These are phyloP conservation scores for Zaprionus camerounensis DNA, from an alignment of 1,140 invertebrate species.

Conservation along the genomic window DNA sequence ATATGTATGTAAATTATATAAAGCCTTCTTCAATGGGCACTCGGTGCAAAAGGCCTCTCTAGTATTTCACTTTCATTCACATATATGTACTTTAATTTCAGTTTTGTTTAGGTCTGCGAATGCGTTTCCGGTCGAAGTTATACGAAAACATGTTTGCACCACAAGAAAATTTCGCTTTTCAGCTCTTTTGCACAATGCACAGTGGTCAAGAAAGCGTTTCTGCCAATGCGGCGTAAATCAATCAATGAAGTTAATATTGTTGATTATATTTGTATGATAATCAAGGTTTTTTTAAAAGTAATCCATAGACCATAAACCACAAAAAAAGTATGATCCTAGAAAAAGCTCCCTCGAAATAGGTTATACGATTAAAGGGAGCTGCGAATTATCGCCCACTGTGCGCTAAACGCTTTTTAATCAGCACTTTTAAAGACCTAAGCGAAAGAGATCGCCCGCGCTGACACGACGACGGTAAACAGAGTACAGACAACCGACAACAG, in stretches of 20 bases:
- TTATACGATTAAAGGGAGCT: neutral
- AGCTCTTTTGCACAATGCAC: conserved; percentile 45
- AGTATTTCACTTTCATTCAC: conserved; percentile 10
- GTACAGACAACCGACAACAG: neutral
- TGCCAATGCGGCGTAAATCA: conserved; percentile 1
- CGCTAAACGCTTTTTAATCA: conserved; percentile 1
- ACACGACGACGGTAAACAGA: conserved; percentile 3
- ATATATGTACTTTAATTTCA: conserved; percentile 21
- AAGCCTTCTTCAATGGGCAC: conserved; percentile 5
- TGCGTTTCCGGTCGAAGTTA: conserved; percentile 62
- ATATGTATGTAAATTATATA: neutral
- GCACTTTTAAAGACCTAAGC: conserved; percentile 25
- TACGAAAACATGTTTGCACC: conserved; percentile 30
- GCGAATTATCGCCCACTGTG: neutral
- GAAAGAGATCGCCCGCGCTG: conserved; percentile 32
- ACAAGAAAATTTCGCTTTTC: conserved; percentile 65
- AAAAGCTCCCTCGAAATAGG: neutral
- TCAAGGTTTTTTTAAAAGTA: neutral
- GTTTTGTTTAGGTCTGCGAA: conserved; percentile 72
- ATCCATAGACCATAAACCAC: neutral
- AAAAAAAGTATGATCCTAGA: neutral
- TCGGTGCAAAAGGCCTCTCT: conserved; percentile 1
- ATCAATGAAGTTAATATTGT: neutral
- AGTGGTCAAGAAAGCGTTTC: conserved; percentile 12
- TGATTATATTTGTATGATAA: neutral